Evolutionary conservation across 2,113 vertebrate genomes (phyloP), one percentile per base, ranked within the genome.

Genomic region (Plotosus lineatus): DNA sequence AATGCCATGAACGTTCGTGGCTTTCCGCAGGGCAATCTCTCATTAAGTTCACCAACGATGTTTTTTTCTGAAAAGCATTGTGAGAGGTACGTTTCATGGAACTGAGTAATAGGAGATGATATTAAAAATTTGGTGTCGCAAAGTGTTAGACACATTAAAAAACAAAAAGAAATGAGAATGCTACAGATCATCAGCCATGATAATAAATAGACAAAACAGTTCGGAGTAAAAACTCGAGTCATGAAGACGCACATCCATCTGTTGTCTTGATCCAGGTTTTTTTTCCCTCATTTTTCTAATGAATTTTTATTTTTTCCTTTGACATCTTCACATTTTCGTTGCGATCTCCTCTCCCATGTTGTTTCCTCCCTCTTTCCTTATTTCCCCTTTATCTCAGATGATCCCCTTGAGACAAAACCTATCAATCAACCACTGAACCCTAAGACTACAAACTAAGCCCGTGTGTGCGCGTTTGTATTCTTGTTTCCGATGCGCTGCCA

Each of bases 341-440:
- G 44, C 40, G 23, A 8, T 48, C 28, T 26, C 38, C 26, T n/a
- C 42, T 4, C 1, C 50, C 48, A 8, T 44, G 38, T 28, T 58
- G n/a, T 68, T 15, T 81, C 66, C 66, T 31, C 9, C n/a, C 26
- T 71, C n/a, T 15, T 71, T 48, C 2, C n/a, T 26, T 68, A 68
- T 44, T 68, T 44, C 40, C 68, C 74, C 11, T 44, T 76, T 72
- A 55, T 56, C 10, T 58, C 33, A 82, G 71, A 75, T 61, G 42
- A 69, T 60, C 14, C 80, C 48, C 69, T 40, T 58, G 75, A 69
- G 83, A 82, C 74, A 72, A 31, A 26, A 28, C 58, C 76, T 56
- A 75, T 80, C 75, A 78, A 46, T 66, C 71, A 84, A 75, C 68
- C 83, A 75, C 75, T 78, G 66, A 79, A 56, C 50, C 76, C 58